Conservation (phyloP, 2,888 invertebrate species). For the Protodeltote pygarga region DNA sequence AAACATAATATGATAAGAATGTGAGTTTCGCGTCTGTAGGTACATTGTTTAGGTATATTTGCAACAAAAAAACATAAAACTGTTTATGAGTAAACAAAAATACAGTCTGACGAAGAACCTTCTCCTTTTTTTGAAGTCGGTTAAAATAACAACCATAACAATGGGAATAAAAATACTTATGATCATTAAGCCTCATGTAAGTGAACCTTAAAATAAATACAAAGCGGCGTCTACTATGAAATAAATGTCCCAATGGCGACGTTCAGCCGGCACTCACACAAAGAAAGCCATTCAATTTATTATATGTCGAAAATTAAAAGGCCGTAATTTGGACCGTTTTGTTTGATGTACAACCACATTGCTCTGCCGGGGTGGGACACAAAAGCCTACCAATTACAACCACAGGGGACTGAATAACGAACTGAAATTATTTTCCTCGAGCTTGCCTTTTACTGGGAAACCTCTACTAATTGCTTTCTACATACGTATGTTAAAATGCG, state of each 20-base stretch:
- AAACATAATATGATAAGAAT: too few species aligned
- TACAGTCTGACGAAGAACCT: too few species aligned
- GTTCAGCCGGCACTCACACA: constrained; percentile 33
- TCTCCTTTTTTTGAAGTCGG: too few species aligned
- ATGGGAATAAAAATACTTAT: constrained; percentile 1
- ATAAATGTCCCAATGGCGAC: constrained; percentile 31
- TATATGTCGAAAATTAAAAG: constrained; percentile 69
- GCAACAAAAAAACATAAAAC: too few species aligned
- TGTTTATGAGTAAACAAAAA: too few species aligned
- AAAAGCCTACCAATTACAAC: constrained; percentile 66
- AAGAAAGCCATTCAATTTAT: constrained; percentile 60
- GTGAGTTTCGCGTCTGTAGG: too few species aligned
- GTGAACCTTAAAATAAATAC: constrained; percentile 15
- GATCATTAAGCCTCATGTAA: not conserved
- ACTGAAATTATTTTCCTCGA: constrained; percentile 68
- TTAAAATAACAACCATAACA: constrained; percentile 17
- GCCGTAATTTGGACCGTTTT: constrained; percentile 60
- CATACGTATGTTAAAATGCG: constrained; percentile 41
- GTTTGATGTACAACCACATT: constrained; percentile 64
- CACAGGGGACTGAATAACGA: constrained; percentile 65
- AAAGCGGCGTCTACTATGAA: constrained; percentile 8
- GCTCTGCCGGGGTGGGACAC: constrained; percentile 45
- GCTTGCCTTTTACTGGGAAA: constrained; percentile 63
- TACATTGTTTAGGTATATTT: too few species aligned
- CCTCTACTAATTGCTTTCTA: constrained; percentile 66